Evolutionary conservation across 2,888 invertebrate genomes (phyloP), one percentile per base, ranked within the genome.

Genomic region (Troides helena): DNA sequence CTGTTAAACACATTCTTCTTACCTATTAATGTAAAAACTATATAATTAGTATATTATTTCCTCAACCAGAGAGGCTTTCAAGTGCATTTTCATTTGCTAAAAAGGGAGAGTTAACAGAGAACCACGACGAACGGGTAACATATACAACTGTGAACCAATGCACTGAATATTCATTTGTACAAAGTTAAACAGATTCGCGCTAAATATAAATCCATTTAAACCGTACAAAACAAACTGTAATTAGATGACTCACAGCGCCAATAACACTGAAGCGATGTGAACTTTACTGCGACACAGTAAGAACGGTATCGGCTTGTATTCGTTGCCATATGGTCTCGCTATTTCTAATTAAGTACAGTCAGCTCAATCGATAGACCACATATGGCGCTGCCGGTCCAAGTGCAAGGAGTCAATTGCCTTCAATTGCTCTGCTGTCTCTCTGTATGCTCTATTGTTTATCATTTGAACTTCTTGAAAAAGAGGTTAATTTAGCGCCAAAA

Each of bases 341-440:
- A 67, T 64, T 57, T 64, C 67, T 71, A 72, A 74, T 74, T 72
- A 73, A 61, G 66, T 68, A 65, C 69, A 62, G 69, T 67, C 59
- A 60, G 68, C 64, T 71, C 71, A 70, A 74, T 72, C 71, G 72
- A 73, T 70, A 62, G 60, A 60, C 74, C 74, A 68, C 76, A 77
- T 77, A 75, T 77, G 77, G 74, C 61, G 66, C 62, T 46, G 23
- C 36, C 43, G 58, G 59, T 65, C 57, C 58, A 65, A 62, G 65
- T 65, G 70, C 71, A 74, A 70, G 70, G 67, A 71, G 72, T 71
- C 74, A 73, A 75, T 76, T 75, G 74, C 8, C 71, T 60, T 62
- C 67, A 71, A 72, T 72, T 70, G 63, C 57, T 62, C 53, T 23
- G 59, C 21, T 56, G 46, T 58, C 23, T 64, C 43, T 64, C 23